Base-by-base conservation (phyloP, 2,888 invertebrate genomes). In the Andrena dorsata region DNA sequence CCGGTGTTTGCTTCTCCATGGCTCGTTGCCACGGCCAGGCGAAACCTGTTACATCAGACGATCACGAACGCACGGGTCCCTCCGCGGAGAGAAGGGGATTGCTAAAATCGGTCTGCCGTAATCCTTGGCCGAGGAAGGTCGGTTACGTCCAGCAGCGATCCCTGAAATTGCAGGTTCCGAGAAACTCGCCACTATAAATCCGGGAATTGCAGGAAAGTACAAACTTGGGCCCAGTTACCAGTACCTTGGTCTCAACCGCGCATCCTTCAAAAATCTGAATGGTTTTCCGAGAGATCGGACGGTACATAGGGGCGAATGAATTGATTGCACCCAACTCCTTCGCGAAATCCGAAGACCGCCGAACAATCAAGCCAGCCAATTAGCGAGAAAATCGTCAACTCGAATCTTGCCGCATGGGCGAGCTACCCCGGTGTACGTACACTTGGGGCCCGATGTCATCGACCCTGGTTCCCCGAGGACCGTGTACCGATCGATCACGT, bases 71-170 rank as follows among this genome's bases (percentile, higher is more conserved):
- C 47, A 49, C 66, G 47, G 35, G 70, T 47, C 68, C 41, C 63
- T 58, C 56, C 26, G 56, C 64, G 23, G 16, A 58, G 73, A 65
- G 23, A 23, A 47, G 58, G 41, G 53, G 63, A 71, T 68, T 66
- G 83, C 58, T 82, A 74, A 82, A 83, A 81, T 82, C 83, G 77
- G 76, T 71, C 76, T 82, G 82, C 72, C 61, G 77, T 83, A 83
- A 83, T 82, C 83, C 72, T 66, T 66, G 68, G 73, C 72, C 78
- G 58, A 64, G 76, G 69, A 77, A 77, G 83, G 83, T 75, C 83
- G 64, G 73, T 74, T 83, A 76, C 83, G 73, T 68, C 28, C 83
- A 26, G 49, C 66, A 51, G 30, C 49, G 53, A 20, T 28, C 56
- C 76, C 76, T 70, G 83, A 84, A 83, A 84, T 83, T 83, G 73